Percentiles rank a stretch among this genome's conserved stretches.
These are phyloP conservation scores for Spodoptera exigua DNA, from an alignment of 2,888 invertebrate species.

Conservation along the genomic window DNA sequence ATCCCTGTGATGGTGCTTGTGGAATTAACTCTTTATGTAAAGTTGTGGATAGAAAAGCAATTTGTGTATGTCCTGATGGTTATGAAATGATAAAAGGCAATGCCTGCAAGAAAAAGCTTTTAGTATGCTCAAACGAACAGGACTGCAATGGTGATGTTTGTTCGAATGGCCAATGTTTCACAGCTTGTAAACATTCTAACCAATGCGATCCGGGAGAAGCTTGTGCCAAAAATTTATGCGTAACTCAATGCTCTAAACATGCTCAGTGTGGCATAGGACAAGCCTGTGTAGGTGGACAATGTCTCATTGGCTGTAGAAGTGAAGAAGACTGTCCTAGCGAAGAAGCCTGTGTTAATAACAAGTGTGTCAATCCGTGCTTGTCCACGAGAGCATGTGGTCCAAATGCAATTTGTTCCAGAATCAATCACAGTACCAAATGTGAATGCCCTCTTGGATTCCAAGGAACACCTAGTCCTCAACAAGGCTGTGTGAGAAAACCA, in stretches of 20 bases:
- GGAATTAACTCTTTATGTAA: conserved; percentile 95
- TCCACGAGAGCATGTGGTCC: conserved; percentile 94
- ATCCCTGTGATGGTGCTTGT: conserved; percentile 95
- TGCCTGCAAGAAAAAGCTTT: conserved; percentile 92
- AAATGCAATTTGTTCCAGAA: conserved; percentile 94
- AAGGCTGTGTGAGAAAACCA: conserved; percentile 96
- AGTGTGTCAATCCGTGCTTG: conserved; percentile 95
- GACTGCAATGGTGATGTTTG: conserved; percentile 95
- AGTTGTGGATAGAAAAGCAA: conserved; percentile 92
- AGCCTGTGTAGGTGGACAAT: conserved; percentile 94
- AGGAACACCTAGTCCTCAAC: conserved; percentile 95
- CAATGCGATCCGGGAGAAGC: conserved; percentile 95
- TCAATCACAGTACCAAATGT: conserved; percentile 93
- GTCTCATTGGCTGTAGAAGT: conserved; percentile 95
- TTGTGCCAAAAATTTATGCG: conserved; percentile 94
- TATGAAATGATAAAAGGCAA: conserved; percentile 91
- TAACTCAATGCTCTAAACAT: conserved; percentile 94
- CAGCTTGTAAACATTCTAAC: conserved; percentile 92
- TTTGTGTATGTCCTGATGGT: conserved; percentile 94
- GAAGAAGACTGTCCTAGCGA: conserved; percentile 94
- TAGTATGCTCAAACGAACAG: conserved; percentile 91
- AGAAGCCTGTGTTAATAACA: conserved; percentile 95
- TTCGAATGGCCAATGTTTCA: conserved; percentile 94
- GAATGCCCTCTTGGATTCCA: conserved; percentile 95
- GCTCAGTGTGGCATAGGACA: conserved; percentile 94